Percentiles rank a stretch among this genome's conserved stretches.
Evolutionary conservation across 1,140 invertebrate species (phyloP).

Genomic region (Cyclina sinensis): DNA sequence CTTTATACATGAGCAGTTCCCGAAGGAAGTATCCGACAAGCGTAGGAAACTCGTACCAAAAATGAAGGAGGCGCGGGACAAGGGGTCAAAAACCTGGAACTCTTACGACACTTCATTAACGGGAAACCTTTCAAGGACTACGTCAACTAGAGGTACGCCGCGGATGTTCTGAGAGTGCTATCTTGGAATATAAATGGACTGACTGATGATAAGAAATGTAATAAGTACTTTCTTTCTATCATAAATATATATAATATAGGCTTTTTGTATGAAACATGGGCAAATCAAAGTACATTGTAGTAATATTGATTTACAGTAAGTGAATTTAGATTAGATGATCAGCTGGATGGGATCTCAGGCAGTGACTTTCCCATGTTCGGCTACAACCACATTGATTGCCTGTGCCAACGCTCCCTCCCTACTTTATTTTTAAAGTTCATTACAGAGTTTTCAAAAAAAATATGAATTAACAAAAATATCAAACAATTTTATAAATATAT

Average conservation of each 20-base stretch:
- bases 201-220: background rate
- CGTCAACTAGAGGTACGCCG: background rate
- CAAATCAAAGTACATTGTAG: constrained; percentile 29
- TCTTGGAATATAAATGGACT: constrained; percentile 41
- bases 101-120: constrained; percentile 25
- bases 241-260: constrained; percentile 7
- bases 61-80: background rate
- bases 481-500: too few relatives aligned
- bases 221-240: background rate
- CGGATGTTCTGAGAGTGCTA: background rate
- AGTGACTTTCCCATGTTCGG: too few relatives aligned
- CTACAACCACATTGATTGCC: too few relatives aligned
- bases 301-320: constrained; percentile 25
- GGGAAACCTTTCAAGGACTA: background rate
- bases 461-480: too few relatives aligned
- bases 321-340: too few relatives aligned
- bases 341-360: too few relatives aligned
- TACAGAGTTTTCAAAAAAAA: too few relatives aligned
- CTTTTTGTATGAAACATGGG: constrained; percentile 45
- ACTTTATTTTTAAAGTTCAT: too few relatives aligned
- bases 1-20: background rate
- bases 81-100: background rate
- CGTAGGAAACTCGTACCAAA: too few relatives aligned
- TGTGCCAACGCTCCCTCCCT: too few relatives aligned
- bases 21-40: constrained; percentile 20